These are phyloP conservation scores for Casuarius casuarius DNA, from an alignment of 2,113 vertebrate species.

Conservation along the genomic window DNA sequence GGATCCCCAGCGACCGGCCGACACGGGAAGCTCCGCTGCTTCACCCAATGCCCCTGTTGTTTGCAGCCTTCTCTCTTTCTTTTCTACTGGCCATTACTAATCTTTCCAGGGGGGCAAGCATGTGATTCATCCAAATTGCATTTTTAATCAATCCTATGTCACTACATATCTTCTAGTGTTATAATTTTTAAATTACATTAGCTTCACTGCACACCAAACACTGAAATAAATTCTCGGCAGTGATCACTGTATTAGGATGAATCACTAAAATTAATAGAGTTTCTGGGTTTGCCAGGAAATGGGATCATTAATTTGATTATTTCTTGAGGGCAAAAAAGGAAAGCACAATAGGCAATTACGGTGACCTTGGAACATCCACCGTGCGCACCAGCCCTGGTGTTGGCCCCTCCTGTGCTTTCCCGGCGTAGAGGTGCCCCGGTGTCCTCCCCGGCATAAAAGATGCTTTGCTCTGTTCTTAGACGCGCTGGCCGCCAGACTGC, in stretches of 20 bases:
- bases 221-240: conserved; percentile 55
- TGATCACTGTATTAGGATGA: conserved; percentile 45
- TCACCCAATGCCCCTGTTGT: not conserved
- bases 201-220: conserved; percentile 43
- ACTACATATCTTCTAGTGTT: conserved; percentile 42
- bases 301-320: conserved; percentile 46
- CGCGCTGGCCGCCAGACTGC: rapidly evolving
- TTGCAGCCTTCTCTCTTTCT: conserved; percentile 18
- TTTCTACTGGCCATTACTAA: conserved; percentile 44
- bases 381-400: not conserved
- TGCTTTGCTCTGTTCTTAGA: not conserved
- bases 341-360: not conserved
- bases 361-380: not conserved
- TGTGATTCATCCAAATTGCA: conserved; percentile 56
- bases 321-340: conserved; percentile 10
- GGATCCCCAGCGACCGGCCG: not conserved
- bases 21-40: not conserved
- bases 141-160: conserved; percentile 75
- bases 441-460: not conserved
- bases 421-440: not conserved
- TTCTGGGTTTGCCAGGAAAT: conserved; percentile 46
- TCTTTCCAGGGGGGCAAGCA: conserved; percentile 49
- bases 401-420: not conserved
- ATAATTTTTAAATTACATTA: conserved; percentile 72
- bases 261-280: conserved; percentile 58